A percentile compares a stretch with the other conserved stretches of the same genome.
These are phyloP conservation scores for Hoplodrina ambigua DNA, from an alignment of 2,888 invertebrate genomes.

Conservation along the genomic window DNA sequence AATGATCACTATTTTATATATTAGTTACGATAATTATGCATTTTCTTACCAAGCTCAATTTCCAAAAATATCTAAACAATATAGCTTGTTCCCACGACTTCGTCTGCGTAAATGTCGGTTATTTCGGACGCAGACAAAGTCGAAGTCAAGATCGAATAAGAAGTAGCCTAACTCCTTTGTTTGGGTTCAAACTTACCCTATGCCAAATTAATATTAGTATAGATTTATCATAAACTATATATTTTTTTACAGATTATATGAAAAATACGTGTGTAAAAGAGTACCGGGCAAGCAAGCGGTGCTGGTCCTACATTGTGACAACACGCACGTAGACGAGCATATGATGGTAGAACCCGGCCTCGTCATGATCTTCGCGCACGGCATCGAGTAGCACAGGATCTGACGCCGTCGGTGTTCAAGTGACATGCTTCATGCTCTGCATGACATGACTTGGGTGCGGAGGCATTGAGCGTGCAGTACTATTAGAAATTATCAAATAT, in stretches of 20 bases:
- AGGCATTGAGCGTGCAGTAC: slow-evolving; percentile 36
- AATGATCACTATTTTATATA: not conserved
- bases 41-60: not conserved
- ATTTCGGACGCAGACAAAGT: too few species aligned
- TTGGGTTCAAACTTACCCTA: too few species aligned
- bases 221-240: not conserved
- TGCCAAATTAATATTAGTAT: too few species aligned
- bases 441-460: slow-evolving; percentile 53
- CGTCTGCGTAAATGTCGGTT: too few species aligned
- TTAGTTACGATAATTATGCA: not conserved
- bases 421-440: slow-evolving; percentile 48
- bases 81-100: too few species aligned
- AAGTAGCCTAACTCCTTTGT: too few species aligned
- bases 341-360: slow-evolving; percentile 99
- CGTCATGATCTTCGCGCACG: slow-evolving; percentile 99
- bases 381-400: slow-evolving; percentile 92
- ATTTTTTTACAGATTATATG: slow-evolving; percentile 91
- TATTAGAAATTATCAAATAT: slow-evolving; percentile 19
- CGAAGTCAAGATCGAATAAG: too few species aligned
- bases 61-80: not conserved
- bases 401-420: slow-evolving; percentile 43
- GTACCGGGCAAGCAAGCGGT: slow-evolving; percentile 99
- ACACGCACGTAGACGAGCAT: slow-evolving; percentile 98
- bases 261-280: slow-evolving; percentile 98
- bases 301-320: slow-evolving; percentile 98